Evolutionary conservation across 2,113 vertebrate genomes (phyloP), one percentile per base, ranked within the genome.

Genomic region (Gymnorhina tibicen): DNA sequence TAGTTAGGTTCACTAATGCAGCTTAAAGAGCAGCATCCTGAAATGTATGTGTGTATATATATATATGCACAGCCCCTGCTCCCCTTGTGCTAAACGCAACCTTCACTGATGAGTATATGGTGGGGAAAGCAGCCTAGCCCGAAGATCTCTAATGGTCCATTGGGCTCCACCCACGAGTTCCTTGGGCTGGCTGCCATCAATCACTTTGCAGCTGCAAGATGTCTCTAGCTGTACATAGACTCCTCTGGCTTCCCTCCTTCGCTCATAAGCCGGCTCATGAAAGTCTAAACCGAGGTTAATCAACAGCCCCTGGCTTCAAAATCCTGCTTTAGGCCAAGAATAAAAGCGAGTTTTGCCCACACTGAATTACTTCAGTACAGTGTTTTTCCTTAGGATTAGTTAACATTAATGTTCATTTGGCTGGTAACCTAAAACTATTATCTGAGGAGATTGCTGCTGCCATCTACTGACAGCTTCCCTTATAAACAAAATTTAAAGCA

Each of bases 401-500:
- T 91, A 94, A 73, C 35, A 47, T 68, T 68, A 92, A 64, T 55
- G 64, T 12, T 94, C 66, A 49, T 84, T 89, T 83, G 67, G 52
- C 73, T 84, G 68, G 85, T 95, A 95, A 96, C 27, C 39, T 46
- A 41, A 50, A 94, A 76, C 55, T 42, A 62, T 53, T 50, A 53
- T 7, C 62, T 67, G 90, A 91, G 76, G 97, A 97, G 94, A 94
- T 96, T 91, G 82, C 85, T 98, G 94, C 97, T 98, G 98, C 97
- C 98, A 98, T 97, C 98, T 98, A 97, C 97, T 95, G 98, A 97
- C 82, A 93, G 21, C 32, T 74, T 63, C 59, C 93, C 91, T 86
- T 37, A 85, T 11, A 94, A 90, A 77, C 35, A 68, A 91, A 86
- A 82, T 33, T 55, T 4, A 66, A 80, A 74, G 17, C n/a, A 21